Evolutionary conservation across 2,888 invertebrate genomes (phyloP), one percentile per base, ranked within the genome.

Genomic region (Julus scandinavius): DNA sequence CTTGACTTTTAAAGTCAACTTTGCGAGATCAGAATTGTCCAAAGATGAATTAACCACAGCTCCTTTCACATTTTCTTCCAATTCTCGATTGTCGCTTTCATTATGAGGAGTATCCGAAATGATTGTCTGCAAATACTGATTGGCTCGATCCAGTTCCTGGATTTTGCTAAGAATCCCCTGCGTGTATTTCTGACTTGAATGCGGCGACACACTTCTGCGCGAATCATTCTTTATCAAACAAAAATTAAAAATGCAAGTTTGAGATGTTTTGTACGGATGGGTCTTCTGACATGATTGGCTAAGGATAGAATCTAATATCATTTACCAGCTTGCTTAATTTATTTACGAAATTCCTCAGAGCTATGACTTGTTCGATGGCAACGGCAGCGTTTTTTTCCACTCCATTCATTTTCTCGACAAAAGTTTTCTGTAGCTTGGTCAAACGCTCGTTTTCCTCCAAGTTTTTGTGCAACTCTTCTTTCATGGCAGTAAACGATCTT

Each of bases 121-220:
- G 58, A 87, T 49, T 20, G 54, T 50, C 54, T 87, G 50, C 41
- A 87, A 17, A 13, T 38, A 87, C 9, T 54, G 49, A 11, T 87
- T 87, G 38, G 87, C 87, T 38, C 54, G 38, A 40, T 87, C 87
- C 38, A 80, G 80, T 40, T 80, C 80, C 80, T 80, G 80, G 80
- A 80, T 80, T 38, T 80, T 80, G 80, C 38, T 80, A 38, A 80
- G 38, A 4, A 80, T 38, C 7, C 29, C 86, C 29, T 45, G 20
- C 29, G 11, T 29, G 49, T 86, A 86, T 41, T 54, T 86, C 5
- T 15, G 17, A 9, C 13, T 17, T 29, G 86, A 29, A 17, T 86
- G 20, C 45, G 49, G 86, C 17, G 49, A 49, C 9, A 29, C 11
- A 20, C n/a, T 6, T 85, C n/a, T 40, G 20, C n/a, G 20, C 3